Evolutionary conservation across 1,140 invertebrate genomes (phyloP), one percentile per base, ranked within the genome.

Genomic region (Conus ventricosus): DNA sequence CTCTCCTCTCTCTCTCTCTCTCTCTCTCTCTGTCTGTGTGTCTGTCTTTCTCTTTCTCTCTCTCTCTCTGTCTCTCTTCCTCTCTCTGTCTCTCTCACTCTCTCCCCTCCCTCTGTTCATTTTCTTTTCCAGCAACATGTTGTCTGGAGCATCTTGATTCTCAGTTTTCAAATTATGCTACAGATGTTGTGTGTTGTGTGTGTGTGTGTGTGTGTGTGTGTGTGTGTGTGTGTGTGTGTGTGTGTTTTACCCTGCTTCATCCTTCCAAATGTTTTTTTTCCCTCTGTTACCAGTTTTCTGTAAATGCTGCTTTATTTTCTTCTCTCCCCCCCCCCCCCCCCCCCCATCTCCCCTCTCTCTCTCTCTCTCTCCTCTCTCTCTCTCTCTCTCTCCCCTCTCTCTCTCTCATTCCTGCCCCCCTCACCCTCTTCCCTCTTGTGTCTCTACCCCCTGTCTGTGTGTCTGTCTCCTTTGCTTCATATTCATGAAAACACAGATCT

Each of bases 1-100:
- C 71, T 75, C 71, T 75, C 13, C 27, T 81, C 27, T 81, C 78
- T 81, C 39, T 53, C 78, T 81, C 78, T 27, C 27, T 51, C 78
- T 81, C 25, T 27, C 25, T 27, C 8, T 51, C 78, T 20, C 8
- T 27, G 3, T 51, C 15, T 20, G 8, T 27, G 25, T 6, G 2
- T 81, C 39, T 51, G 13, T 53, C 39, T 51, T 4, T 81, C 13
- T 51, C 13, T 20, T 8, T 51, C 13, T 20, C 5, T 51, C 27
- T 51, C 27, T 81, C 27, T 81, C 27, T 81, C 20, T 81, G 25
- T 51, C 27, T 81, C 78, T 81, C 10, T 81, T 11, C 1, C 20
- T 39, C 25, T 51, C 27, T 81, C 25, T 81, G 5, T 81, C 2
- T 81, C n/a, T 27, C 8, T 81, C 78, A 8, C 25, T 8, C 25